Evolutionary conservation across 2,888 invertebrate species (phyloP).

Genomic region (Strigamia maritima): DNA sequence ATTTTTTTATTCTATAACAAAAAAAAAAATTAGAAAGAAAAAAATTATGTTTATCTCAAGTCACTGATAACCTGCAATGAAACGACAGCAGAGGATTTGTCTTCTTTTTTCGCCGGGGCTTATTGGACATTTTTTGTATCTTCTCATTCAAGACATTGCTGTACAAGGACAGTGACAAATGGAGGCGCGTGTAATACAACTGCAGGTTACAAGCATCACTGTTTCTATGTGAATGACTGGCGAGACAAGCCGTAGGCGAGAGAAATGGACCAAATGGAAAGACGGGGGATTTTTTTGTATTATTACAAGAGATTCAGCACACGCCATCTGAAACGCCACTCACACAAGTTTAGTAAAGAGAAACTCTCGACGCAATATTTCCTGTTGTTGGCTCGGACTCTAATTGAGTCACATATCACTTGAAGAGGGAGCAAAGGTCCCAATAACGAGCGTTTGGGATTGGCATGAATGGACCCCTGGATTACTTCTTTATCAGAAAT

Average conservation of each 20-base stretch:
- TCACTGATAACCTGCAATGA: conserved; percentile 12
- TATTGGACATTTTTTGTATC: neutral
- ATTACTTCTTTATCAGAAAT: conserved; percentile 24
- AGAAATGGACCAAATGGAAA: neutral
- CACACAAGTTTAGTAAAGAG: neutral
- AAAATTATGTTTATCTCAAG: neutral
- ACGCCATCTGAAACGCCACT: conserved; percentile 31
- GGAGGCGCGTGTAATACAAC: conserved; percentile 17
- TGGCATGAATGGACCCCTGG: conserved; percentile 5
- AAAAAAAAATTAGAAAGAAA: neutral
- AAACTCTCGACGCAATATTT: neutral
- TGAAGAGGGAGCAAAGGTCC: conserved; percentile 27
- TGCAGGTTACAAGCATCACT: conserved; percentile 3
- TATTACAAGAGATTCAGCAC: neutral
- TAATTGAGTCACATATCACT: conserved; percentile 32
- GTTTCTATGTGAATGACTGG: conserved; percentile 28
- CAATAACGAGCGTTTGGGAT: conserved; percentile 17
- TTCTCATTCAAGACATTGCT: neutral
- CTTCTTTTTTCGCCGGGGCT: neutral
- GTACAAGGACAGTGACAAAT: conserved; percentile 14
- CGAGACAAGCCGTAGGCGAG: conserved; percentile 7
- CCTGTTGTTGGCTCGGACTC: conserved; percentile 5
- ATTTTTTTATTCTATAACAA: neutral
- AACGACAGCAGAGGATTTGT: neutral
- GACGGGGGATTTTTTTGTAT: neutral